These are phyloP conservation scores for Sebastiscus albofasciatus DNA, from an alignment of 2,797 vertebrate species.

Conservation along the genomic window DNA sequence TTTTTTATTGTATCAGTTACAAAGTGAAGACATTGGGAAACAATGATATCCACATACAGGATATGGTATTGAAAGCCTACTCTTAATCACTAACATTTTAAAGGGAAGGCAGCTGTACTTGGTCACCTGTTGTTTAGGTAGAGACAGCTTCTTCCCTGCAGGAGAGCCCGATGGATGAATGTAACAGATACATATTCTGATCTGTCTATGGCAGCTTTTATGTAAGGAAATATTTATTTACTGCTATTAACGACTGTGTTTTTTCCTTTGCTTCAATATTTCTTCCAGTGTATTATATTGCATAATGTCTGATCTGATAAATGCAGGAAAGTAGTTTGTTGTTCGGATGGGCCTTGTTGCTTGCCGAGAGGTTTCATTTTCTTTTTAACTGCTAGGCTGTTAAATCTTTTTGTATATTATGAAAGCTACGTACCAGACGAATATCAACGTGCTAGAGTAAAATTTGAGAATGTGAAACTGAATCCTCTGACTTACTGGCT, in stretches of 20 bases:
- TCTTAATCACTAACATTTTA: constrained; percentile 46
- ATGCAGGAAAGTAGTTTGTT: constrained; percentile 68
- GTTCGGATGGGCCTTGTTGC: constrained; percentile 69
- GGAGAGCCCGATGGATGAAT: constrained; percentile 84
- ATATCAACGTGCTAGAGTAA: constrained; percentile 75
- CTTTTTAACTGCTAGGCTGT: constrained; percentile 79
- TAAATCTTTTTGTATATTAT: constrained; percentile 82
- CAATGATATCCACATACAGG: constrained; percentile 15
- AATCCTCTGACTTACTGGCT: constrained; percentile 82
- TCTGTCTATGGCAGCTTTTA: constrained; percentile 83
- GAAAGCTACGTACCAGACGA: constrained; percentile 71
- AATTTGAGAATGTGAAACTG: constrained; percentile 80
- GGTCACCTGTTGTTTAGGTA: constrained; percentile 64
- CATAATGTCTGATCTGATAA: constrained; percentile 74
- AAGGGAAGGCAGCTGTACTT: constrained; percentile 40
- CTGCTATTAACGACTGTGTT: constrained; percentile 65
- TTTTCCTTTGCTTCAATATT: constrained; percentile 69
- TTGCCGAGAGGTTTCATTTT: constrained; percentile 74
- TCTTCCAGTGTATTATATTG: constrained; percentile 78
- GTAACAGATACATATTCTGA: constrained; percentile 83
- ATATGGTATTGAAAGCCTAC: constrained; percentile 32
- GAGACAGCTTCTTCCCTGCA: constrained; percentile 63
- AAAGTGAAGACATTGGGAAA: constrained; percentile 42
- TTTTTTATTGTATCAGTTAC: constrained; percentile 32
- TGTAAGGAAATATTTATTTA: constrained; percentile 74